Conservation (phyloP, 2,888 invertebrate genomes). For the Epinotia nisella region DNA sequence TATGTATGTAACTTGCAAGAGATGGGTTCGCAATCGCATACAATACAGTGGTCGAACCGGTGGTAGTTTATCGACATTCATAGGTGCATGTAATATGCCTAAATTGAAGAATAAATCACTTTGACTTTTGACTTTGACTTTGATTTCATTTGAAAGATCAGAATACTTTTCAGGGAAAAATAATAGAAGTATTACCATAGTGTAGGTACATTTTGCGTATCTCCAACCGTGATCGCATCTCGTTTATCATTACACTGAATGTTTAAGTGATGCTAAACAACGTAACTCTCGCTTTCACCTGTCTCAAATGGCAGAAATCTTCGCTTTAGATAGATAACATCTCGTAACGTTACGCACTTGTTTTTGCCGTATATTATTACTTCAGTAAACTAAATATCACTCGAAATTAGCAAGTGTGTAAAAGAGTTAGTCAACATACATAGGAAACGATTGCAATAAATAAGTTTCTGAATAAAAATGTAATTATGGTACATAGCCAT, state of each 20-base stretch:
- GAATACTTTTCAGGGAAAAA: not conserved
- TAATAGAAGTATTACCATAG: not conserved
- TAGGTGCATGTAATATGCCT: no score
- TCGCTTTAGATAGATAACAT: slow-evolving; percentile 43
- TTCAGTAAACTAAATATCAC: not conserved
- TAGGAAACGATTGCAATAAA: not conserved
- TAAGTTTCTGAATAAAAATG: not conserved
- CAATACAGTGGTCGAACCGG: not conserved
- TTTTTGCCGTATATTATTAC: slow-evolving; percentile 17
- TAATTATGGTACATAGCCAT: no score
- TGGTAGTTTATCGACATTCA: no score
- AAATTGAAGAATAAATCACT: no score
- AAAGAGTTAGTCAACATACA: not conserved
- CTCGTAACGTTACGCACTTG: slow-evolving; percentile 39
- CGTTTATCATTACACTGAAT: slow-evolving; percentile 43
- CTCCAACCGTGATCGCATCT: slow-evolving; percentile 36
- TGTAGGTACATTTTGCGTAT: slow-evolving; percentile 25
- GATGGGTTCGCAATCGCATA: not conserved
- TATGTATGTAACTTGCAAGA: not conserved
- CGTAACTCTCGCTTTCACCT: slow-evolving; percentile 42
- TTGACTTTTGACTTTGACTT: no score
- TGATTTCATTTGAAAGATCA: not conserved
- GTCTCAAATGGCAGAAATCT: slow-evolving; percentile 42
- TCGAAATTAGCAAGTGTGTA: not conserved
- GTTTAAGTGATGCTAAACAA: slow-evolving; percentile 42